Conservation (phyloP, 64 coral and sea anemone genomes). For the Anthopleura sola region DNA sequence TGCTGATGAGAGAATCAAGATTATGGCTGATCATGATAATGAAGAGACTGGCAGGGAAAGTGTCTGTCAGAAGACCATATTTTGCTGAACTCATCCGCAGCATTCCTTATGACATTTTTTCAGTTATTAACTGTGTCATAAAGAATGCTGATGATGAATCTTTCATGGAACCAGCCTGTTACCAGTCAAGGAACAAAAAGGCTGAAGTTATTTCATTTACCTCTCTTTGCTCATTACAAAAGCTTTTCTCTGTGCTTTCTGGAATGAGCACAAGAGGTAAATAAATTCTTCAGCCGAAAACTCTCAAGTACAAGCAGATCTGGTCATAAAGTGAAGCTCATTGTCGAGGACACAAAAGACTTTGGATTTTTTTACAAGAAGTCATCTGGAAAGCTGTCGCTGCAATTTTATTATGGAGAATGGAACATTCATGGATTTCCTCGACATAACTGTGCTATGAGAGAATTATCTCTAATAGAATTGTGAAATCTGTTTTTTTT, state of each 20-base stretch:
- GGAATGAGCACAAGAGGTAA: slow-evolving; percentile 27
- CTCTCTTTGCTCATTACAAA: slow-evolving; percentile 24
- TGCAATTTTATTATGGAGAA: too few species aligned
- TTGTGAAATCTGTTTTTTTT: too few species aligned
- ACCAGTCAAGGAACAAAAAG: too few species aligned
- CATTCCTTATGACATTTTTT: slow-evolving; percentile 33
- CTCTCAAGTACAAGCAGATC: neutral
- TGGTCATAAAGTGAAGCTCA: slow-evolving; percentile 14
- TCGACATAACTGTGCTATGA: too few species aligned
- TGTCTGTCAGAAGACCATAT: slow-evolving; percentile 19
- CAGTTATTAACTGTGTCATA: slow-evolving; percentile 9
- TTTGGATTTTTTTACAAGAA: slow-evolving; percentile 37
- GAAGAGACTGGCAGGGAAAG: slow-evolving; percentile 34
- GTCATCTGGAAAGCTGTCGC: neutral
- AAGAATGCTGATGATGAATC: slow-evolving; percentile 1
- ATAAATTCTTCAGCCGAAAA: slow-evolving; percentile 34
- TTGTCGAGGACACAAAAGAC: neutral
- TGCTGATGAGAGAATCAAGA: slow-evolving; percentile 21
- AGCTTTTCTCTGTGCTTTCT: slow-evolving; percentile 33
- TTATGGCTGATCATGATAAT: slow-evolving; percentile 28
- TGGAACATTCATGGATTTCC: too few species aligned
- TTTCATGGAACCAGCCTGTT: slow-evolving; percentile 26
- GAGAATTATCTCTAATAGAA: too few species aligned
- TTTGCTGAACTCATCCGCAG: neutral
- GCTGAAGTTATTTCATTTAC: slow-evolving; percentile 50